Evolutionary conservation across 2,888 invertebrate species (phyloP).

Genomic region (Polydrusus cervinus): DNA sequence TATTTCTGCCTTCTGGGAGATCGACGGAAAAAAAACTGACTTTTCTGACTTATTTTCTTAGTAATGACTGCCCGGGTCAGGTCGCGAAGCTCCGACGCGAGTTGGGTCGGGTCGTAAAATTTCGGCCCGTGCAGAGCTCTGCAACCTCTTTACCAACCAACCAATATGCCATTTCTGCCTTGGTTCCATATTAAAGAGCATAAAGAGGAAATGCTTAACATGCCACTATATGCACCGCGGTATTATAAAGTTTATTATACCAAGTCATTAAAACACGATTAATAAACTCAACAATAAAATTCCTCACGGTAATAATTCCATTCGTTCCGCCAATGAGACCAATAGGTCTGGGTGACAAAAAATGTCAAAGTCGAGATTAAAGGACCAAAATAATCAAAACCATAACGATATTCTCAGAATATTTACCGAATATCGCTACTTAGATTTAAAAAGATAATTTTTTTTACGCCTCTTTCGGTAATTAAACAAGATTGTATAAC

Average conservation of each 20-base stretch:
- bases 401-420: constrained; percentile 31
- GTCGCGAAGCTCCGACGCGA: too few relatives aligned
- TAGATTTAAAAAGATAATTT: constrained; percentile 34
- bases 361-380: constrained; percentile 34
- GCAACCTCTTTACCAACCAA: too few relatives aligned
- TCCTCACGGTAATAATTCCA: constrained; percentile 26
- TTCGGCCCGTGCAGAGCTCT: too few relatives aligned
- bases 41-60: too few relatives aligned
- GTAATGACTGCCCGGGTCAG: too few relatives aligned
- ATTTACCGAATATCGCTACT: constrained; percentile 29
- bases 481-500: constrained; percentile 40
- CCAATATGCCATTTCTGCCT: too few relatives aligned
- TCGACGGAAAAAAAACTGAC: too few relatives aligned
- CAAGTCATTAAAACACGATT: constrained; percentile 8
- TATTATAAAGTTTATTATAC: not conserved
- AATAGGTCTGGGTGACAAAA: constrained; percentile 31
- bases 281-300: constrained; percentile 19
- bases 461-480: constrained; percentile 30
- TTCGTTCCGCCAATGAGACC: constrained; percentile 30
- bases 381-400: constrained; percentile 34
- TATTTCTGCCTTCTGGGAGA: too few relatives aligned
- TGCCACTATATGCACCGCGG: not conserved
- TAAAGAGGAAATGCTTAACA: not conserved
- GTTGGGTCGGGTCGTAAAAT: too few relatives aligned
- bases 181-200: not conserved